A percentile compares a stretch with the other conserved stretches of the same genome.
phyloP scores from a whole-genome alignment of 2,797 vertebrate species.

The Antennarius maculatus region DNA sequence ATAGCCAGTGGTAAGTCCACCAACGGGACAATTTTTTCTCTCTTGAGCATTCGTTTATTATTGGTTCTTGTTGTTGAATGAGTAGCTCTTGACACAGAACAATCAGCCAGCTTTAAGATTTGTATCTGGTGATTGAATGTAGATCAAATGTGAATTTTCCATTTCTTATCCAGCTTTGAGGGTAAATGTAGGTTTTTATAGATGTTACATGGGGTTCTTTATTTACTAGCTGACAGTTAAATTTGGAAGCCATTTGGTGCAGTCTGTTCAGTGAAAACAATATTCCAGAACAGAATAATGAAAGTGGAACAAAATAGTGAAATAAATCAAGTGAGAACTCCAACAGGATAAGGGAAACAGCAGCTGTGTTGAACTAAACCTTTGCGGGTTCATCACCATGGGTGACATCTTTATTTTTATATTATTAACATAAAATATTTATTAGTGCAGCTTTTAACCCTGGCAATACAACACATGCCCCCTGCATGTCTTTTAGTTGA shows the following conservation, averaged over 20 bases:
- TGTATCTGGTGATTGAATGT: neutral
- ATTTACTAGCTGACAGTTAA: too few relatives aligned
- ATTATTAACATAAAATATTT: neutral
- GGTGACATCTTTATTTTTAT: neutral
- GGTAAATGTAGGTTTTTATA: too few relatives aligned
- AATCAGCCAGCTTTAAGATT: too few relatives aligned
- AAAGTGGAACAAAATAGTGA: neutral
- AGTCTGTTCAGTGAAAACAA: neutral
- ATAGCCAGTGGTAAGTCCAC: conserved; percentile 38
- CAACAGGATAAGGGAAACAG: neutral
- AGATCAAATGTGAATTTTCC: too few relatives aligned
- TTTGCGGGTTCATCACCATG: neutral
- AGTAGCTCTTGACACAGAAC: conserved; percentile 10
- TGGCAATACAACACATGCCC: neutral
- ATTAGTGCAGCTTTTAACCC: neutral
- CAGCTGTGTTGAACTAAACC: neutral
- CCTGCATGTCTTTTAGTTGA: neutral
- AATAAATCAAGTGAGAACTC: neutral
- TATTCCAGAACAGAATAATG: neutral
- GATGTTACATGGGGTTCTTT: too few relatives aligned
- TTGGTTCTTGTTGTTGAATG: conserved; percentile 38
- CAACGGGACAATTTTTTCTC: conserved; percentile 14
- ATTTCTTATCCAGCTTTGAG: too few relatives aligned
- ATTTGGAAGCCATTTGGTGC: too few relatives aligned
- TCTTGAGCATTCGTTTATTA: conserved; percentile 39